Conservation (phyloP, 2,888 invertebrate species). For the Cryptocephalus primarius region DNA sequence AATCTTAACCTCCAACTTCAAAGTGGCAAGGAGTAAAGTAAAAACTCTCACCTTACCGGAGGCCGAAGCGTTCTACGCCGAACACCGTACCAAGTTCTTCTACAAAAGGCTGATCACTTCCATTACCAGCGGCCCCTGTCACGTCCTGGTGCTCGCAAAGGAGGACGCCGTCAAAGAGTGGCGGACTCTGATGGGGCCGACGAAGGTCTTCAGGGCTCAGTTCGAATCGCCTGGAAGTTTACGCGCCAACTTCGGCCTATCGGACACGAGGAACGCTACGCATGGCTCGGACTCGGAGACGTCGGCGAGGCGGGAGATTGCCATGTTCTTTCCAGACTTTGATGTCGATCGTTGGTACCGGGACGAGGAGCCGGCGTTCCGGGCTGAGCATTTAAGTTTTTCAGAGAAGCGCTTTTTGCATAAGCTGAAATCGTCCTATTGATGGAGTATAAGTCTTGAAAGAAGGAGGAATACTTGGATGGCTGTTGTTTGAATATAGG, state of each 20-base stretch:
- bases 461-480: too few species aligned
- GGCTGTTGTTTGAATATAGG: too few species aligned
- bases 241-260: slow-evolving; percentile 75
- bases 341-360: neutral
- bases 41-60: slow-evolving; percentile 48
- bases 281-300: slow-evolving; percentile 82
- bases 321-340: slow-evolving; percentile 79
- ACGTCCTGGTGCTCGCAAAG: slow-evolving; percentile 66
- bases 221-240: slow-evolving; percentile 68
- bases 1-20: slow-evolving; percentile 57
- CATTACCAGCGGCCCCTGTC: slow-evolving; percentile 81
- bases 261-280: slow-evolving; percentile 88
- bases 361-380: neutral
- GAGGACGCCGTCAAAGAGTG: slow-evolving; percentile 67
- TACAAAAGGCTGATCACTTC: slow-evolving; percentile 70
- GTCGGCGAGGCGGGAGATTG: slow-evolving; percentile 67
- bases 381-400: too few species aligned
- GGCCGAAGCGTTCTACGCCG: slow-evolving; percentile 68
- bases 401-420: too few species aligned
- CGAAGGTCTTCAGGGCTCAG: slow-evolving; percentile 74
- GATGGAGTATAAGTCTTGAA: too few species aligned
- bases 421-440: too few species aligned
- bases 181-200: slow-evolving; percentile 81
- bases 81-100: slow-evolving; percentile 76
- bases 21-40: slow-evolving; percentile 58